Evolutionary conservation across 2,113 vertebrate species (phyloP), one percentile per base, ranked within the genome.

Genomic region (Oncorhynchus tshawytscha): DNA sequence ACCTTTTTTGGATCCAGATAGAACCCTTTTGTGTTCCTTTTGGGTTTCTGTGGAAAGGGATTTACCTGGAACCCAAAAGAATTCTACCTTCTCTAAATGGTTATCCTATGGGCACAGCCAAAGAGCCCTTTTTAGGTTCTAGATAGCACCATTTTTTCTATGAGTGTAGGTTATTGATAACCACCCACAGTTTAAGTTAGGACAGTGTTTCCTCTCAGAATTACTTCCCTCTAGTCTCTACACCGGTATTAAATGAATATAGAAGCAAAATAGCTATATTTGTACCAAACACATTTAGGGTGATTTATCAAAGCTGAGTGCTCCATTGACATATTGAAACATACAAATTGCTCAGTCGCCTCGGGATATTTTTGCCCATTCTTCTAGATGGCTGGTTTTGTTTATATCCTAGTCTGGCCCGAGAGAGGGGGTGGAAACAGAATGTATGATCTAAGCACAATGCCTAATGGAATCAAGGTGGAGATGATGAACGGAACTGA

Each of bases 301-400:
- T 86, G 71, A 91, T 91, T 86, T 31, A 89, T 92, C 89, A 92
- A 76, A 54, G 16, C 51, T 60, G 71, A 75, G 6, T 15, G n/a
- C 78, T 27, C 77, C 82, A 74, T 51, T 85, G 86, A 86, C 62
- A 20, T 79, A 54, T 73, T 85, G 85, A 89, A 71, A 57, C 83
- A 87, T 83, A 81, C 54, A 72, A 78, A 74, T 81, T 31, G 64
- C 76, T 78, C 71, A 9, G 76, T 22, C 20, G 81, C 84, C 73
- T 27, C 78, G 68, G 72, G 87, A 88, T 90, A 84, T 89, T 89
- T 89, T 78, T 62, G 68, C 7, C 74, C 88, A 90, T 92, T 82
- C 83, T 67, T 92, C 87, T 88, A 68, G 18, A 5, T 57, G 67
- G 66, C 45, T 49, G 65, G 71, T 79, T 77, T 67, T 82, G 83